Base-by-base conservation (phyloP, 2,113 vertebrate species). In the Sebastes schlegelii region DNA sequence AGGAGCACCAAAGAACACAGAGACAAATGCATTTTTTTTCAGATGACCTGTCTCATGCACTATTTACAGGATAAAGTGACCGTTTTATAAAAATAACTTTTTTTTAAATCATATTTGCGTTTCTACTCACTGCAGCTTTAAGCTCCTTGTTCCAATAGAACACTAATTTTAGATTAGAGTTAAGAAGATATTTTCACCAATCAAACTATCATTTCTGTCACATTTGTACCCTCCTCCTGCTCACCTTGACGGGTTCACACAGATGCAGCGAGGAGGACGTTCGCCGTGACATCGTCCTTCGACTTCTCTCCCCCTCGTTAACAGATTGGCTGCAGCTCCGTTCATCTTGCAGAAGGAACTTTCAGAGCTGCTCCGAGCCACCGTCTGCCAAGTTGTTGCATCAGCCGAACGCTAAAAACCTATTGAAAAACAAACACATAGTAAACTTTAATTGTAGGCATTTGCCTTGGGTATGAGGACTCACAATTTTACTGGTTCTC, bases 401-500 rank as follows among this genome's bases (percentile, higher is more conserved):
- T 93, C 90, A 92, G 89, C 83, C 77, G 26, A 82, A 89, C 68
- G 45, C 84, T 87, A 91, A 92, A 93, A 88, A 69, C 26, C 90
- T 88, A 91, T 92, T 91, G 91, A 94, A 95, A 95, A 95, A 95
- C 94, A 95, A 95, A 95, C 94, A 95, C 94, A 90, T 89, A 92
- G 89, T 95, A 94, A 95, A 95, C 60, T 93, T 92, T 95, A 93
- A 95, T 94, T 94, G 90, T 75, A 80, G 82, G 84, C 90, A 82
- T 91, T 93, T 83, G 89, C 90, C 92, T 92, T 86, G 82, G 87
- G 92, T 90, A 88, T 91, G 69, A 90, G 82, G 79, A 84, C 83
- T 83, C 74, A n/a, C 62, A 57, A 67, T 88, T 93, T 93, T 93
- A 93, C 91, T 90, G 86, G 74, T 86, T 88, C 83, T 88, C 77